Base-by-base conservation (phyloP, 2,888 invertebrate genomes). In the Desoria tigrina region DNA sequence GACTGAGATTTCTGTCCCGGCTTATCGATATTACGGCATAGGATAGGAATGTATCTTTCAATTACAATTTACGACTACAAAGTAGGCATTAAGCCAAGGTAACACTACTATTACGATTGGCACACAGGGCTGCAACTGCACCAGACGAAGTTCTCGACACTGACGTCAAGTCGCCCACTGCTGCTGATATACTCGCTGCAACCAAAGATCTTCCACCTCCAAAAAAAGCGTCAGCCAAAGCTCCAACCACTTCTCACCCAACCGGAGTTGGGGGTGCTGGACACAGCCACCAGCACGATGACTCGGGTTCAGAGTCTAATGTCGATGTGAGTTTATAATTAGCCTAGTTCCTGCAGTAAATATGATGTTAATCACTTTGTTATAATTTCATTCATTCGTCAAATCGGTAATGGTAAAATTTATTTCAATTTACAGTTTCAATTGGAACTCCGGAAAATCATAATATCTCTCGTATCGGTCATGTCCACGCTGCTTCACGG, bases 391-490 rank as follows among this genome's bases (percentile, higher is more conserved):
- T 32, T n/a, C n/a, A n/a, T n/a, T n/a, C n/a, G n/a, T n/a, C n/a
- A n/a, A 32, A 32, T 32, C 32, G 32, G 4, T 32, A 7, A 11
- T 11, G 32, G 32, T 32, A 7, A 32, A 11, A 11, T 11, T 32
- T 32, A 32, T 32, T 32, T 11, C 32, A 32, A 32, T 4, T 77
- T 77, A 23, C 74, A 87, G 87, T 85, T 87, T 78, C 86, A 87
- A 79, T 83, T 83, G 72, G 87, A 88, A 79, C 82, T 87, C 42
- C 80, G 86, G n/a, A 86, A 86, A 79, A 87, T 88, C 54, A 80
- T 88, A 23, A 84, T 87, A 59, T 86, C 87, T 0, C 79, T 88
- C 61, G 85, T 87, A 4, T 85, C 74, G 11, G 69, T 74, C 11
- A 76, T 76, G 72, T 63, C 72, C 6, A 71, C 69, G 0, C 42